Conservation (phyloP, 1,140 invertebrate genomes). For the Drosophila grimshawi region DNA sequence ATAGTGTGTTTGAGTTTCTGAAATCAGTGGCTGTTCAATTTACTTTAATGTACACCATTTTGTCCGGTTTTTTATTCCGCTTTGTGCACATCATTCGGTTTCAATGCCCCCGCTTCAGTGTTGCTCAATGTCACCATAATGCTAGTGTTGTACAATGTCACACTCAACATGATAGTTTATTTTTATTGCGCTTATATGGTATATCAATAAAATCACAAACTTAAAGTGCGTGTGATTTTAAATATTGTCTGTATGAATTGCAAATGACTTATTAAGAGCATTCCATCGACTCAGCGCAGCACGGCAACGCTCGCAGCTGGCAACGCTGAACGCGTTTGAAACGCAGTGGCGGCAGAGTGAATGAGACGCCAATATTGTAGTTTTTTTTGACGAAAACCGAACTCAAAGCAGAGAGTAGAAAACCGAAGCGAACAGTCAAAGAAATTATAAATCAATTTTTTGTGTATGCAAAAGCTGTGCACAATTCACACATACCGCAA, state of each 20-base stretch:
- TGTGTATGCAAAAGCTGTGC: constrained; percentile 78
- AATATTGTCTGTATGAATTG: not conserved
- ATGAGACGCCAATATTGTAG: constrained; percentile 52
- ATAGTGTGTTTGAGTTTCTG: constrained; percentile 1
- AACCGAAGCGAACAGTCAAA: constrained; percentile 73
- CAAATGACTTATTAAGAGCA: not conserved
- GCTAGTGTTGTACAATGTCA: constrained; percentile 48
- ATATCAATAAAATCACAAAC: not conserved
- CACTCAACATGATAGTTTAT: constrained; percentile 2
- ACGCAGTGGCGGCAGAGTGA: constrained; percentile 42
- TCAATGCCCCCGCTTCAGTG: constrained; percentile 74
- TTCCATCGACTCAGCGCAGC: not conserved
- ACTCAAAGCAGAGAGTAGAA: constrained; percentile 71
- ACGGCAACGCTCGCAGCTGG: constrained; percentile 34
- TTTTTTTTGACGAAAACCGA: constrained; percentile 52
- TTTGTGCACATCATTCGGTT: constrained; percentile 73
- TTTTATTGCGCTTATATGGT: not conserved
- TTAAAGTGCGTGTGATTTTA: not conserved
- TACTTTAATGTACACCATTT: constrained; percentile 68
- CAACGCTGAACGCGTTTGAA: constrained; percentile 44
- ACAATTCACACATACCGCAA: constrained; percentile 55
- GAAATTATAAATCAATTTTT: constrained; percentile 83
- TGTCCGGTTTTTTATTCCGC: constrained; percentile 76
- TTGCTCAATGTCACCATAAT: constrained; percentile 46
- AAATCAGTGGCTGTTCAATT: constrained; percentile 14